Base-by-base conservation (phyloP, 2,888 invertebrate species). In the Eilema depressum region DNA sequence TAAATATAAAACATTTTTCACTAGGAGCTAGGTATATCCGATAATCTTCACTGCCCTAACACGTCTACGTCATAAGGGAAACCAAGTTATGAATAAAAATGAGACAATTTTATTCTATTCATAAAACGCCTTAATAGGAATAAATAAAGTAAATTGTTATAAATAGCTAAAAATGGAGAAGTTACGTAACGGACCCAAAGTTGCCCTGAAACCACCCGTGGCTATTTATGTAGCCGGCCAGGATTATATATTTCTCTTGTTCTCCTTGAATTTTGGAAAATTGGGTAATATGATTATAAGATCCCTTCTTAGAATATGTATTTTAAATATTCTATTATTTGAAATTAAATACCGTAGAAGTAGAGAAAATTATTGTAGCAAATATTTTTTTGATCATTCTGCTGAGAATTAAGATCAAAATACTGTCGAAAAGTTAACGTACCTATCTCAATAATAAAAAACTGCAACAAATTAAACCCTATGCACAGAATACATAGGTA, bases 121-220 rank as follows among this genome's bases (percentile, higher is more conserved):
- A 57, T 47, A 57, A 64, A 62, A 59, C 30, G 17, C 14, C 12
- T 33, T 70, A 61, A 56, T 26, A 69, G 37, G 37, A 70, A 71
- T 53, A 61, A 63, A 66, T 68, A 60, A 67, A 69, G 65, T 73
- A 68, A 73, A 81, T 74, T 70, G 17, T 67, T 74, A 74, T 69
- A 74, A 73, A 79, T 71, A 82, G 72, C 72, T 70, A 71, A 66
- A 56, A 63, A 53, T n/a, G 60, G 63, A 57, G 66, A 61, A 68
- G 67, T 76, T 72, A 62, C 68, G 28, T 64, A 70, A 56, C 66
- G 26, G 59, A 41, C 72, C 72, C 68, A 62, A 74, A 75, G 66
- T 62, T 70, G 68, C 71, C 63, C 68, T 56, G 62, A 25, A 30
- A 65, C 69, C 66, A 65, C 70, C 74, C 68, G 61, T 69, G 37